Percentiles rank a stretch among this genome's conserved stretches.
phyloP scores from a whole-genome alignment of 2,113 vertebrate species.

The Ranitomeya imitator region DNA sequence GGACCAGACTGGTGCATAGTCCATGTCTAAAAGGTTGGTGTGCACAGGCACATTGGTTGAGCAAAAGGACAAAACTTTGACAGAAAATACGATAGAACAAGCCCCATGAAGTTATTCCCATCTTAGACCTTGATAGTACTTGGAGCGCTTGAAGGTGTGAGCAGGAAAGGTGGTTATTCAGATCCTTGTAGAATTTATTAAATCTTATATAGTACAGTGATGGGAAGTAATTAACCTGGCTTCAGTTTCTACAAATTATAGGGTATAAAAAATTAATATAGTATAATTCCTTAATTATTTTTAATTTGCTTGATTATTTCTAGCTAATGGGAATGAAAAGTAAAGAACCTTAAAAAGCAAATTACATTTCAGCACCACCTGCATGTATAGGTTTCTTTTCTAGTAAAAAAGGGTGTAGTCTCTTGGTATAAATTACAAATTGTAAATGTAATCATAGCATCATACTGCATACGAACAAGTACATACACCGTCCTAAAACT shows the following conservation, averaged over 20 bases:
- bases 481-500: neutral
- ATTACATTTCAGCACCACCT: neutral
- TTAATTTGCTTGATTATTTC: neutral
- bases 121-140: too few relatives aligned
- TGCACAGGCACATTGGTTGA: too few relatives aligned
- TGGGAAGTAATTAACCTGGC: neutral
- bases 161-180: too few relatives aligned
- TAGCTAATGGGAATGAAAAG: neutral
- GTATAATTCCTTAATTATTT: conserved; percentile 22
- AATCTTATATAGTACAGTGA: too few relatives aligned
- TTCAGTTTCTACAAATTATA: neutral
- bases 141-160: too few relatives aligned
- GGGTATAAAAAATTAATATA: neutral
- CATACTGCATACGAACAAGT: neutral
- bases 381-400: neutral
- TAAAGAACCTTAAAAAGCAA: neutral
- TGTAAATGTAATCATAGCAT: neutral
- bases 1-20: too few relatives aligned
- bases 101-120: too few relatives aligned
- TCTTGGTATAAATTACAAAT: neutral
- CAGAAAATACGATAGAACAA: too few relatives aligned
- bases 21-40: too few relatives aligned
- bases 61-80: too few relatives aligned
- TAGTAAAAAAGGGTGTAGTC: neutral
- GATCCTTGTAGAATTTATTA: too few relatives aligned